Evolutionary conservation across 2,113 vertebrate species (phyloP).

Genomic region (Heterocephalus glaber): DNA sequence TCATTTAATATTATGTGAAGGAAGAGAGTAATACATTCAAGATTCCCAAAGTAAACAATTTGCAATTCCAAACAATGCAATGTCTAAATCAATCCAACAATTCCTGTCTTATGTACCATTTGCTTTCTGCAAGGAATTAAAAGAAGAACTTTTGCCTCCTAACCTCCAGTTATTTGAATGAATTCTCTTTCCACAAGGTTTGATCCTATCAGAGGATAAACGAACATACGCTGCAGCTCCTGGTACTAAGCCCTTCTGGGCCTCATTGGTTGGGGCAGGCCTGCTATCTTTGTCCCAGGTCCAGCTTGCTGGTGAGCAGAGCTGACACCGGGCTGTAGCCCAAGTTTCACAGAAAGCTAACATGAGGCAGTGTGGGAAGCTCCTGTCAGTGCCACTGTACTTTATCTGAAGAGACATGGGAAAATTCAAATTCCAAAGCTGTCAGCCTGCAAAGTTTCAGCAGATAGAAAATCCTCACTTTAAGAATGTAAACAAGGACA

Average conservation of each 20-base stretch:
- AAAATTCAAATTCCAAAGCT: slow-evolving; percentile 78
- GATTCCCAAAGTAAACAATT: background rate
- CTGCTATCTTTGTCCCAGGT: background rate
- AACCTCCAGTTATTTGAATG: background rate
- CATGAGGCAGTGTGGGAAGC: slow-evolving; percentile 29
- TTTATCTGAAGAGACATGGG: slow-evolving; percentile 71
- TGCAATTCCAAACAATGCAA: slow-evolving; percentile 3
- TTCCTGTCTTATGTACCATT: background rate
- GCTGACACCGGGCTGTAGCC: background rate
- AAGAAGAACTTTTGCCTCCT: background rate
- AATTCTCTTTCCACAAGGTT: background rate
- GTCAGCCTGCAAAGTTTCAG: slow-evolving; percentile 73
- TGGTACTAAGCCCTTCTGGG: background rate
- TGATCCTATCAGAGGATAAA: background rate
- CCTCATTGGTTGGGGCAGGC: background rate
- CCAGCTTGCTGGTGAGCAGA: background rate
- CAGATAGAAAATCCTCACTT: slow-evolving; percentile 67
- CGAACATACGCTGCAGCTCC: background rate
- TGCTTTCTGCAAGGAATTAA: background rate
- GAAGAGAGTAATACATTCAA: background rate
- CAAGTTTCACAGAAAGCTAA: slow-evolving; percentile 30
- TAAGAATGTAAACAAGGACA: slow-evolving; percentile 78
- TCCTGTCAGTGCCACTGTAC: slow-evolving; percentile 53
- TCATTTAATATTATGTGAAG: slow-evolving; percentile 14
- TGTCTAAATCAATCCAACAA: background rate